Evolutionary conservation across 2,797 vertebrate genomes (phyloP).

Genomic region (Xerus rutilus): DNA sequence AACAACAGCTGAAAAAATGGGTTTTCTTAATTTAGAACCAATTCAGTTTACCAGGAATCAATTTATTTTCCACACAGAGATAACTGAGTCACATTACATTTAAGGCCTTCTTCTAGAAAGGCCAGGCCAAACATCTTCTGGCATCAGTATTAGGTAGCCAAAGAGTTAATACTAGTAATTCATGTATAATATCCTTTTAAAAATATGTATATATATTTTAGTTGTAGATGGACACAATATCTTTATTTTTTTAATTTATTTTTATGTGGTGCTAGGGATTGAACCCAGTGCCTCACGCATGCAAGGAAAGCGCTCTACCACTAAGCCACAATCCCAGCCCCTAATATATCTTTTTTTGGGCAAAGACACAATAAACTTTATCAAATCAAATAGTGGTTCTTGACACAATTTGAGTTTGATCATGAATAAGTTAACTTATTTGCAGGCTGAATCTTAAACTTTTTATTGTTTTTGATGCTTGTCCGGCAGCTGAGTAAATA

Average conservation of each 20-base stretch:
- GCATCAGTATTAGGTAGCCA: constrained; percentile 8
- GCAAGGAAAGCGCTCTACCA: no score
- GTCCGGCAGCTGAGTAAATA: constrained; percentile 85
- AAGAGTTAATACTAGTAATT: constrained; percentile 56
- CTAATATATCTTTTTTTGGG: not conserved
- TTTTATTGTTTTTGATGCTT: constrained; percentile 79
- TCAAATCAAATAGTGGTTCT: not conserved
- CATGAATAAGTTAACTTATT: constrained; percentile 78
- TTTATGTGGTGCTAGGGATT: no score
- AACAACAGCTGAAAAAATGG: constrained; percentile 1
- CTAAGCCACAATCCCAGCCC: no score
- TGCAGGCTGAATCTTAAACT: constrained; percentile 78
- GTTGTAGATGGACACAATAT: no score
- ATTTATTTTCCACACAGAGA: constrained; percentile 43
- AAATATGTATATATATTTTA: no score
- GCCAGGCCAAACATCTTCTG: not conserved
- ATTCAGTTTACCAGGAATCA: not conserved
- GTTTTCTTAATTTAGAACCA: constrained; percentile 55
- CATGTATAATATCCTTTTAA: not conserved
- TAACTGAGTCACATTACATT: not conserved
- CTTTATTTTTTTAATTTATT: no score
- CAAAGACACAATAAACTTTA: constrained; percentile 47
- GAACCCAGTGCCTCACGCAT: no score
- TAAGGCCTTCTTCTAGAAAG: constrained; percentile 10
- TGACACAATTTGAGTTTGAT: constrained; percentile 70